A percentile compares a stretch with the other conserved stretches of the same genome.
Evolutionary conservation across 2,888 invertebrate genomes (phyloP).

Genomic region (Dyspetes luteomarginatus): DNA sequence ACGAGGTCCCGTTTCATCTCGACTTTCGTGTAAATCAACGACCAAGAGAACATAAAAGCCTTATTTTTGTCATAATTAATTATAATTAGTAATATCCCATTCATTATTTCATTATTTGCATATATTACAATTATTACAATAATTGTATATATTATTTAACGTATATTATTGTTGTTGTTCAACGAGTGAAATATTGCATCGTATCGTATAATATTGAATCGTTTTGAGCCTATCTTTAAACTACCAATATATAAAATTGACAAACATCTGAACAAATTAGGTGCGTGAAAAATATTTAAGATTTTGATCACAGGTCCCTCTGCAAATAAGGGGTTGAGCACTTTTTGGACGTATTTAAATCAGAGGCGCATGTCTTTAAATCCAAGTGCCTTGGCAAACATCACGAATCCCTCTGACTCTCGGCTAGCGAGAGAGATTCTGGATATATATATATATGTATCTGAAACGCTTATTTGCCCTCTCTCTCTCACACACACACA

Average conservation of each 20-base stretch:
- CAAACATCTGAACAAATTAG: neutral
- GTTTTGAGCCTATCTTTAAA: too few relatives aligned
- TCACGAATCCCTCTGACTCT: slow-evolving; percentile 11
- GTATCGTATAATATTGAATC: too few relatives aligned
- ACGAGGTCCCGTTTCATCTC: slow-evolving; percentile 2
- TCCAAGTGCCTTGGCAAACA: slow-evolving; percentile 35
- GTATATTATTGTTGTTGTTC: too few relatives aligned
- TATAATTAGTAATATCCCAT: slow-evolving; percentile 29
- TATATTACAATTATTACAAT: slow-evolving; percentile 16
- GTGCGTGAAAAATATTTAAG: neutral
- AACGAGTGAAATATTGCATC: too few relatives aligned
- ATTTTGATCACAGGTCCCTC: neutral
- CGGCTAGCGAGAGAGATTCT: slow-evolving; percentile 15
- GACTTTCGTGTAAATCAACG: neutral
- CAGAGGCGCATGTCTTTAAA: slow-evolving; percentile 7
- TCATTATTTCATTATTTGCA: neutral
- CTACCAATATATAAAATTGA: too few relatives aligned
- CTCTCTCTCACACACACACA: slow-evolving; percentile 46
- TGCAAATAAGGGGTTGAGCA: neutral
- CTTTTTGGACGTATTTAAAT: neutral
- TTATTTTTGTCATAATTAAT: slow-evolving; percentile 47
- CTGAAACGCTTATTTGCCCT: slow-evolving; percentile 13
- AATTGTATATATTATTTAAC: too few relatives aligned
- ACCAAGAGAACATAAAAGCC: slow-evolving; percentile 25
- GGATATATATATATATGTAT: slow-evolving; percentile 1